A percentile compares a stretch with the other conserved stretches of the same genome.
These are phyloP conservation scores for Plecturocebus donacophilus DNA, from an alignment of 2,113 vertebrate genomes.

Conservation along the genomic window DNA sequence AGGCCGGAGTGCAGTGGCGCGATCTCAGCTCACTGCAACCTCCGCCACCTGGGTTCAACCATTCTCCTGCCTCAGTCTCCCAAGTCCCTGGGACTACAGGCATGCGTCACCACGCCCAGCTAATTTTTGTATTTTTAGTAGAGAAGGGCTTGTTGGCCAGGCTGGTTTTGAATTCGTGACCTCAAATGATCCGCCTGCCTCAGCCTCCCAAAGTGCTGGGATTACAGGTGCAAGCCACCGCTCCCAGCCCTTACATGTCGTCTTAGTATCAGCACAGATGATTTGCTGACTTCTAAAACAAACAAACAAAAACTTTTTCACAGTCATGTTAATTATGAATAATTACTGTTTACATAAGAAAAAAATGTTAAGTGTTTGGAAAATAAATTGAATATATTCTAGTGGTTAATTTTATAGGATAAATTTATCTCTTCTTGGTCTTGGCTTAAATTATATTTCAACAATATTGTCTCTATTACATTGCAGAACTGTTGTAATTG, in stretches of 20 bases:
- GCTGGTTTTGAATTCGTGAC: no score
- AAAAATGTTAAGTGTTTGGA: neutral
- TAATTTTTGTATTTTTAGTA: no score
- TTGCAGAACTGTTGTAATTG: slow-evolving; percentile 96
- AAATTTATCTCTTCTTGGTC: slow-evolving; percentile 42
- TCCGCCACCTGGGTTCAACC: no score
- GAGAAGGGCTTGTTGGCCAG: no score
- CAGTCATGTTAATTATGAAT: slow-evolving; percentile 36
- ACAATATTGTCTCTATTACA: slow-evolving; percentile 62
- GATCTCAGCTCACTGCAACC: no score
- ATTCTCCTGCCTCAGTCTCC: no score
- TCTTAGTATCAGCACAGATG: neutral
- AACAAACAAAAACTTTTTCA: neutral
- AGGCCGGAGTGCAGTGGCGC: no score
- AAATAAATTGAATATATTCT: slow-evolving; percentile 25
- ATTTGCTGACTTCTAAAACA: slow-evolving; percentile 20
- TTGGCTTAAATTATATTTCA: slow-evolving; percentile 54
- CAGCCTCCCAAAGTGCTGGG: no score
- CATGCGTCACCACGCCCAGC: rapidly evolving
- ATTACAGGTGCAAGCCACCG: no score
- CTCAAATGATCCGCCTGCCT: no score
- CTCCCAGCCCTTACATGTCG: slow-evolving; percentile 8
- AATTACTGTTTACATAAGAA: neutral
- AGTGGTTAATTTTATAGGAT: slow-evolving; percentile 3
- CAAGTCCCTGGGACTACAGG: no score